A percentile compares a stretch with the other conserved stretches of the same genome.
These are phyloP conservation scores for Meganola albula DNA, from an alignment of 2,888 invertebrate species.

Conservation along the genomic window DNA sequence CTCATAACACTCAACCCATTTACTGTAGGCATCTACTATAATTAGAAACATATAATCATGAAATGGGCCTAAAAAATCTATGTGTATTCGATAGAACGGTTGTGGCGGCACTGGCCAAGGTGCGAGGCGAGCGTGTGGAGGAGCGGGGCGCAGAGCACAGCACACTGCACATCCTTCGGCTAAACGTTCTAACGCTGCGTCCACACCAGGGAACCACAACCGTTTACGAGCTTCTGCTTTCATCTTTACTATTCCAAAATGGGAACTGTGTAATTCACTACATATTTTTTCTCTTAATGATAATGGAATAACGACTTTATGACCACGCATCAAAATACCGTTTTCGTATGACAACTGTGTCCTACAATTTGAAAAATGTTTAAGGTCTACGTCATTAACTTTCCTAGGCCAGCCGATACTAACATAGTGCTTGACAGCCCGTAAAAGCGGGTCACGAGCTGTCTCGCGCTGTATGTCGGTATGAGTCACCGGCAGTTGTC, in stretches of 20 bases:
- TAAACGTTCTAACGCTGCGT: background rate
- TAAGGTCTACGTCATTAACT: background rate
- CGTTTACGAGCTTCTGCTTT: background rate
- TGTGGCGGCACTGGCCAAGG: background rate
- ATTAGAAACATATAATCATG: background rate
- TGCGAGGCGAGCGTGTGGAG: background rate
- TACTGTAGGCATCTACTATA: background rate
- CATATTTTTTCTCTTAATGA: background rate
- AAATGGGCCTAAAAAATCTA: background rate
- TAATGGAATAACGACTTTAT: slow-evolving; percentile 6
- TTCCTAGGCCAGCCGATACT: slow-evolving; percentile 9
- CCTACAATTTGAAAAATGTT: slow-evolving; percentile 3
- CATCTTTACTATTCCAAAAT: slow-evolving; percentile 8
- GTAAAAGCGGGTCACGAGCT: background rate
- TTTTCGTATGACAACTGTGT: slow-evolving; percentile 5
- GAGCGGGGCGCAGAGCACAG: background rate
- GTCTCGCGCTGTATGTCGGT: slow-evolving; percentile 3
- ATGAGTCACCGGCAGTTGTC: slow-evolving; percentile 5
- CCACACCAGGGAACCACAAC: background rate
- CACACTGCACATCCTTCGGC: background rate
- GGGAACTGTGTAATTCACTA: slow-evolving; percentile 6
- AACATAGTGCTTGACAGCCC: slow-evolving; percentile 1
- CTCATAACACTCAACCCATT: background rate
- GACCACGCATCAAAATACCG: slow-evolving; percentile 2
- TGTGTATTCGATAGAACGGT: background rate